Base-by-base conservation (phyloP, 1,140 invertebrate species). In the Aphidius ervi region DNA sequence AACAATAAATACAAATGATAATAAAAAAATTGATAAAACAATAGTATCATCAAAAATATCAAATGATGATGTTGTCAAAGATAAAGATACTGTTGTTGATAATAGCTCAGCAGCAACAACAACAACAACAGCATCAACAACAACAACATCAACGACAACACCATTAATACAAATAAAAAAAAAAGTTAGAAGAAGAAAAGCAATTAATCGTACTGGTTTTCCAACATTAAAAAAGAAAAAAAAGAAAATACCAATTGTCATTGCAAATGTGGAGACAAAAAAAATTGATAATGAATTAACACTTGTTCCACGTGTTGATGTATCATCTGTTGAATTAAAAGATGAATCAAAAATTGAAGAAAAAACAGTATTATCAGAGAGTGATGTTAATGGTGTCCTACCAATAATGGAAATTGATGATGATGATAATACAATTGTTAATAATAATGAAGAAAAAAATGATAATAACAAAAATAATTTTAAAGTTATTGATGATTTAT, bases 201-300 rank as follows among this genome's bases (percentile, higher is more conserved):
- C 87, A 6, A 87, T 89, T 9, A 95, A 94, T 73, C 82, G 90
- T 65, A 94, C 92, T 9, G 92, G 92, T 6, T 94, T 94, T 75
- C 92, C 92, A 0, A 90, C 85, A 16, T 80, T 90, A 16, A 91
- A 92, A 67, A 91, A 88, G 67, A 94, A 93, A 72, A 93, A 93
- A 71, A 90, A 91, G 68, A 90, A 88, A 73, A 65, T 73, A 23
- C 74, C 55, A 5, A 47, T 58, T 45, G 20, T 50, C 6, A 43
- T 47, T 45, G 8, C 23, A 10, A 56, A 65, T 49, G 46, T 40
- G 40, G 48, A 66, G 9, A 67, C 75, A 57, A 78, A 81, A 63
- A 65, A 68, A 37, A 37, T 31, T 9, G 62, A 64, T 47, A 10
- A 6, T 10, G 40, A 49, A 65, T 62, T 65, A 59, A 69, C 71